phyloP scores from a whole-genome alignment of 2,888 invertebrate species.

The Sepioteuthis lessoniana region DNA sequence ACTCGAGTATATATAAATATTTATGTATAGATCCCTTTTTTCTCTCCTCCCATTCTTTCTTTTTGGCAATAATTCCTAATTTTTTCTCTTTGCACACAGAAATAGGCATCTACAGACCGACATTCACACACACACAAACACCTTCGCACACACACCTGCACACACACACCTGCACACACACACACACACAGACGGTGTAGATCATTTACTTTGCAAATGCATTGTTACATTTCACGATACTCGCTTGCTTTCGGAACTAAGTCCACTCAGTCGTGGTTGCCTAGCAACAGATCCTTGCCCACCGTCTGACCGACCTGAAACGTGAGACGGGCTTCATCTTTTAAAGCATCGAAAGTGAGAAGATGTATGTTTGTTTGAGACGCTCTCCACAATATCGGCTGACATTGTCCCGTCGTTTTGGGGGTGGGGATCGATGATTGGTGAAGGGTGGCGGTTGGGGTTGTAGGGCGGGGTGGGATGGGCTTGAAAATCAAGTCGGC shows the following conservation, averaged over 20 bases:
- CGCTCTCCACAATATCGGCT: background rate
- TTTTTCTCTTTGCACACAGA: no score
- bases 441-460: background rate
- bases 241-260: background rate
- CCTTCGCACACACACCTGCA: background rate
- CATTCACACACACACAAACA: background rate
- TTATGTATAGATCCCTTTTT: no score
- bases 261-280: background rate
- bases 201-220: background rate
- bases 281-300: background rate
- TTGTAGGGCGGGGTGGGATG: background rate
- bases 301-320: background rate
- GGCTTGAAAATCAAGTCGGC: background rate
- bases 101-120: background rate
- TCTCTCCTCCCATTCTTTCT: no score
- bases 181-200: background rate
- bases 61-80: no score
- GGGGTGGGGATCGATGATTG: background rate
- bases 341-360: conserved; percentile 11
- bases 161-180: background rate
- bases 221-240: background rate
- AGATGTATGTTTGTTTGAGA: background rate
- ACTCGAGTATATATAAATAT: no score
- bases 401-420: background rate
- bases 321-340: conserved; percentile 7